A percentile compares a stretch with the other conserved stretches of the same genome.
Conservation (phyloP, 2,888 invertebrate genomes). For the Drosophila prolongata region DNA sequence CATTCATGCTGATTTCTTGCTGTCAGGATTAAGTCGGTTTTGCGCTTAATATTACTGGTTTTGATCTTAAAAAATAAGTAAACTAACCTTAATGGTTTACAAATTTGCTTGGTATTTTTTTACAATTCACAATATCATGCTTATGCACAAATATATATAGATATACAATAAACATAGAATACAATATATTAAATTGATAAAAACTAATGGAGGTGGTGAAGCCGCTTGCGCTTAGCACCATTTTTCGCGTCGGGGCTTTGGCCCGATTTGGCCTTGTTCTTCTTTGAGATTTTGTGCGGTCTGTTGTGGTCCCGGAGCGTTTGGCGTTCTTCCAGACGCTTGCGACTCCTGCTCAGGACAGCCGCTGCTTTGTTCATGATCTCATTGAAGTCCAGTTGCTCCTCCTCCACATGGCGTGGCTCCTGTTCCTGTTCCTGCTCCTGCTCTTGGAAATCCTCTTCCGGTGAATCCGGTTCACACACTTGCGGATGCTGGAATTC, state of each 20-base stretch:
- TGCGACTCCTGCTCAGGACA: slow-evolving; percentile 26
- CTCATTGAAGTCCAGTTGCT: slow-evolving; percentile 27
- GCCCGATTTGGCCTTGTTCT: background rate
- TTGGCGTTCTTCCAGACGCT: slow-evolving; percentile 21
- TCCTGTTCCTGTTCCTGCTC: background rate
- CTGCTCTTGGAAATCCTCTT: background rate
- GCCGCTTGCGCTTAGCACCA: slow-evolving; percentile 4
- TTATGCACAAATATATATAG: background rate
- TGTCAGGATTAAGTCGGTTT: background rate
- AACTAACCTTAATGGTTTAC: background rate
- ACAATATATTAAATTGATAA: background rate
- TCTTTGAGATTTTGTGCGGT: background rate
- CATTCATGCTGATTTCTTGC: background rate
- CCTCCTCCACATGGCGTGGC: background rate
- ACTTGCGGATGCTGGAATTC: slow-evolving; percentile 34
- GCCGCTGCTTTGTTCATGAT: slow-evolving; percentile 46
- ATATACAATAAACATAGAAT: background rate
- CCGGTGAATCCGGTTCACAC: too few relatives aligned
- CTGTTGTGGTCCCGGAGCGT: slow-evolving; percentile 39
- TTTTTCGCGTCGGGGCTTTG: background rate
- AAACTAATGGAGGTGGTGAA: background rate
- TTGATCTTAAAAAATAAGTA: background rate
- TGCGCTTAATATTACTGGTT: background rate
- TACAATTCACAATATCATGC: background rate
- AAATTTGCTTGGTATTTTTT: too few relatives aligned